Percentiles rank a stretch among this genome's conserved stretches.
phyloP scores from a whole-genome alignment of 2,113 vertebrate genomes.

The Himantopus leucocephalus region DNA sequence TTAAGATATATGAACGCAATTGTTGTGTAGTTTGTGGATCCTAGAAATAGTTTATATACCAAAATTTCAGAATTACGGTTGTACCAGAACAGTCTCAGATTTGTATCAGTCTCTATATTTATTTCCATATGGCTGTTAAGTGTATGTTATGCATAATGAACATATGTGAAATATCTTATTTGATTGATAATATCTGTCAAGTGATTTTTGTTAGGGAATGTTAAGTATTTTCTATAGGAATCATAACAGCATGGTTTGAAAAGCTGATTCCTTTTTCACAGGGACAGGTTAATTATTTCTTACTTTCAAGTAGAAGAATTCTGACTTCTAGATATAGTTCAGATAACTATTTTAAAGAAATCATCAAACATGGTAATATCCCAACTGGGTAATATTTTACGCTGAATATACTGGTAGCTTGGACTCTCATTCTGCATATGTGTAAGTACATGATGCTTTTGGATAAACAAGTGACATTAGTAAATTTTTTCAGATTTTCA shows the following conservation, averaged over 20 bases:
- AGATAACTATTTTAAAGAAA: not conserved
- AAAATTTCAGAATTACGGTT: not conserved
- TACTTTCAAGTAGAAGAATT: not conserved
- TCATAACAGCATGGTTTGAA: not conserved
- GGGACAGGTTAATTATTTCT: not conserved
- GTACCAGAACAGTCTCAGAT: not conserved
- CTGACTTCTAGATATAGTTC: not conserved
- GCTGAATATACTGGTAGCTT: not conserved
- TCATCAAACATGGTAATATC: not conserved
- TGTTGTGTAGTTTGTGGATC: not conserved
- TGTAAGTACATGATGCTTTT: not conserved
- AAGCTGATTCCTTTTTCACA: not conserved
- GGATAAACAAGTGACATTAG: not conserved
- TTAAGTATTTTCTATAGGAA: not conserved
- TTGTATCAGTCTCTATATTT: not conserved
- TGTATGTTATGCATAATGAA: not conserved
- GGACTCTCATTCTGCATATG: not conserved
- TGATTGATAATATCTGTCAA: not conserved
- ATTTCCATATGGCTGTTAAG: not conserved
- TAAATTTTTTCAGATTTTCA: not conserved
- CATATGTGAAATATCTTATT: not conserved
- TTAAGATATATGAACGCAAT: not conserved
- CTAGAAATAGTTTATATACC: not conserved
- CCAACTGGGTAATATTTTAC: not conserved
- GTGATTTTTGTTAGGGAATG: not conserved